Evolutionary conservation across 2,888 invertebrate species (phyloP).

Genomic region (Nomada ruficornis): DNA sequence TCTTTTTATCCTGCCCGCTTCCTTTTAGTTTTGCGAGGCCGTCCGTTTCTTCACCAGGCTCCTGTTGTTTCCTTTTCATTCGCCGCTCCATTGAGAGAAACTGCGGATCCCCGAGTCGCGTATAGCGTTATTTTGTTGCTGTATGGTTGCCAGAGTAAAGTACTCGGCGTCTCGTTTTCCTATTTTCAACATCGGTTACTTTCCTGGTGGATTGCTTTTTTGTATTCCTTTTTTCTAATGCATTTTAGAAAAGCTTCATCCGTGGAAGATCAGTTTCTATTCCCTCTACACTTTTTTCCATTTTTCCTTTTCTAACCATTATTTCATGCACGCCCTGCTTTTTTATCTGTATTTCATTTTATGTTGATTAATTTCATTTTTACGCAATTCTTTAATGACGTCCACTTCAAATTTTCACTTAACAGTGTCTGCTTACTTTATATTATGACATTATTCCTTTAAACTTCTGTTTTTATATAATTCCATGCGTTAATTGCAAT

Average conservation of each 20-base stretch:
- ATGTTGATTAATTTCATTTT: not conserved
- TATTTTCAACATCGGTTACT: not conserved
- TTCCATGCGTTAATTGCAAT: not conserved
- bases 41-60: conserved; percentile 19
- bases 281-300: not conserved
- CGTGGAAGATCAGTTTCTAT: not conserved
- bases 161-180: not conserved
- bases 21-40: conserved; percentile 30
- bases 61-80: conserved; percentile 6
- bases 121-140: conserved; percentile 15
- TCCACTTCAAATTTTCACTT: no score
- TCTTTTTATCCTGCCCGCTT: conserved; percentile 35
- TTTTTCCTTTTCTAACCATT: not conserved
- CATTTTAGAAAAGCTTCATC: not conserved
- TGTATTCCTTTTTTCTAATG: conserved; percentile 15
- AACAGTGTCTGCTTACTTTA: no score
- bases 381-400: not conserved
- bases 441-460: no score
- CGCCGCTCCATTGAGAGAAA: conserved; percentile 36
- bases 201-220: conserved; percentile 18
- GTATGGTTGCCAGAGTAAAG: not conserved
- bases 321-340: not conserved
- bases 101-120: not conserved
- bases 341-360: not conserved
- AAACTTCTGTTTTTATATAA: no score